Evolutionary conservation across 2,113 vertebrate genomes (phyloP), one percentile per base, ranked within the genome.

Genomic region (Seriola rivoliana): DNA sequence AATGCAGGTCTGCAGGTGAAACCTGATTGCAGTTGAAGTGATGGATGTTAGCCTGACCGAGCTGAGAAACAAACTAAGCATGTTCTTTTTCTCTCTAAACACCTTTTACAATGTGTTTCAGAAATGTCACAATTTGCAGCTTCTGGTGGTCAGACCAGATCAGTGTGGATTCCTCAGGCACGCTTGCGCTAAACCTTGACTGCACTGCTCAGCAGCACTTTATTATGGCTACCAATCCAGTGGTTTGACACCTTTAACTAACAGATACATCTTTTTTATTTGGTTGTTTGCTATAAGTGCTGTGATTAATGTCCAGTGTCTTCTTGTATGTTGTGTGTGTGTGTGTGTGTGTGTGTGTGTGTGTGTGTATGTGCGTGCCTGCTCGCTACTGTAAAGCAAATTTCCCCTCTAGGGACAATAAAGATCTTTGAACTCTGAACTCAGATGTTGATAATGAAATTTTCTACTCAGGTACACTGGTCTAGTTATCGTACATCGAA

Each of bases 401-500:
- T 42, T 11, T 42, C 40, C 40, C 40, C 40, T 42, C 40, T 7
- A 42, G 40, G 40, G 8, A 42, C 40, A 42, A 42, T 42, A 42
- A 42, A 42, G 40, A 42, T 42, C 8, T 42, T 8, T 42, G 40
- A 42, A 42, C 40, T 11, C 40, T 42, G 40, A 42, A 42, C 40
- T 42, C 9, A 0, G 54, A 48, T 69, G 40, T 65, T 79, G 44
- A 65, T 76, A 79, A 75, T 83, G 36, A 6, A 71, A 58, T 80
- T 74, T 76, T 50, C 60, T 79, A 59, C 67, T 54, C 50, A 66
- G 42, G 66, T 84, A 73, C 54, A 73, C 57, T 36, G 44, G 23
- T 82, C 59, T 68, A 82, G 63, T 79, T 69, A 58, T 68, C 13
- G 19, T 46, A 63, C 38, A 48, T 76, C 65, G 58, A 77, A 84